Conservation (phyloP, 1,140 invertebrate species). For the Cydia pomonella region DNA sequence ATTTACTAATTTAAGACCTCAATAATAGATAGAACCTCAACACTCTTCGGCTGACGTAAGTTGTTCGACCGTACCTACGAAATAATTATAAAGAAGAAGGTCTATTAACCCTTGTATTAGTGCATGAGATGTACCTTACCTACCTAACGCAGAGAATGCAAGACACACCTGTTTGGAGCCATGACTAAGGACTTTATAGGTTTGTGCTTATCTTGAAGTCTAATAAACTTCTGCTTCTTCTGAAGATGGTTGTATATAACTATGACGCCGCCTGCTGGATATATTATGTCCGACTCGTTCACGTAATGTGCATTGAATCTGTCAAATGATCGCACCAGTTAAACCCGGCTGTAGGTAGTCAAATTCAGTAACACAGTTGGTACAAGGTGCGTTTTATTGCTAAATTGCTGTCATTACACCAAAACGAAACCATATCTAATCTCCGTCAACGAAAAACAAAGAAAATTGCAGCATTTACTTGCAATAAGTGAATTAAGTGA, state of each 20-base stretch:
- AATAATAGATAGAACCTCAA: too few relatives aligned
- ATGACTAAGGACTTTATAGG: slow-evolving; percentile 81
- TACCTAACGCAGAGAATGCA: slow-evolving; percentile 16
- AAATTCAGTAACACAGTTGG: neutral
- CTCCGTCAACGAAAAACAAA: neutral
- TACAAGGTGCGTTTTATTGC: slow-evolving; percentile 9
- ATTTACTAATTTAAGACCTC: too few relatives aligned
- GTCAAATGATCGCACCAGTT: slow-evolving; percentile 31
- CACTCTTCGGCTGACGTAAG: too few relatives aligned
- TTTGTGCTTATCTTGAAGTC: slow-evolving; percentile 80
- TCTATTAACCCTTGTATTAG: too few relatives aligned
- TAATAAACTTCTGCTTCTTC: slow-evolving; percentile 81
- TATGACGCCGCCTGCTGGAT: slow-evolving; percentile 85
- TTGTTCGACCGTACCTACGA: too few relatives aligned
- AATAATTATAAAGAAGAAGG: too few relatives aligned
- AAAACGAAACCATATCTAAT: slow-evolving; percentile 15
- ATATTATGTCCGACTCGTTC: slow-evolving; percentile 85
- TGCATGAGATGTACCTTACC: too few relatives aligned
- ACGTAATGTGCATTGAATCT: slow-evolving; percentile 85
- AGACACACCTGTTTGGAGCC: slow-evolving; percentile 84
- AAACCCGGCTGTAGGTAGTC: slow-evolving; percentile 1
- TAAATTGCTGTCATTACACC: slow-evolving; percentile 5
- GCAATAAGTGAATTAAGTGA: neutral
- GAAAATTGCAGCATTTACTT: slow-evolving; percentile 9
- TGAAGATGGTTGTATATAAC: slow-evolving; percentile 83